Conservation (phyloP, 2,797 vertebrate genomes). For the Brotula barbata region DNA sequence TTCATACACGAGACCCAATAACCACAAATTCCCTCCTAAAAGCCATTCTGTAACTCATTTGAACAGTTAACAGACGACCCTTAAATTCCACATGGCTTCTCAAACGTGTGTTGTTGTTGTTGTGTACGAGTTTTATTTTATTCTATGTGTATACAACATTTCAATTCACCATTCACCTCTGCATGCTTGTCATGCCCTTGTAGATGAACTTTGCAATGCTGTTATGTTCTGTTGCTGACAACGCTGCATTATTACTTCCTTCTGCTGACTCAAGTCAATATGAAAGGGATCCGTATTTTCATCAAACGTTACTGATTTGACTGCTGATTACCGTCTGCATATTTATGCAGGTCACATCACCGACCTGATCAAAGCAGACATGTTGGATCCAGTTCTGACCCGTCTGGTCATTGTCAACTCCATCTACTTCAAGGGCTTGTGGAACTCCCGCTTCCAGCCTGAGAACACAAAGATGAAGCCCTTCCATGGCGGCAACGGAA, state of each 20-base stretch:
- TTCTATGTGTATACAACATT: neutral
- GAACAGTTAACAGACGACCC: no score
- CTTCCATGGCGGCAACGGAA: constrained; percentile 84
- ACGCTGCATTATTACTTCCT: neutral
- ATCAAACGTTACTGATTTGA: constrained; percentile 8
- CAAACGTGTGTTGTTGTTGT: no score
- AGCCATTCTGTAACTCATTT: neutral
- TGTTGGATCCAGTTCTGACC: constrained; percentile 82
- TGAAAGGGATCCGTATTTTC: neutral
- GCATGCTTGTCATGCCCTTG: no score
- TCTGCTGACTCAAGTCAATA: constrained; percentile 5
- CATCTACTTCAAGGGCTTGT: constrained; percentile 94
- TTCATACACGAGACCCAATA: neutral
- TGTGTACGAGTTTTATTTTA: neutral
- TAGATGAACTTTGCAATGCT: no score
- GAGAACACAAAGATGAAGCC: constrained; percentile 91
- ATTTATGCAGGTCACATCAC: constrained; percentile 87
- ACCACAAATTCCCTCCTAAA: neutral
- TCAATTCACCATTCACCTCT: no score
- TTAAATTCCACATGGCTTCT: no score
- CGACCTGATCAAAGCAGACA: constrained; percentile 83
- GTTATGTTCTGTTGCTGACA: neutral
- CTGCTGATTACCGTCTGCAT: constrained; percentile 11
- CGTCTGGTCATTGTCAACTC: constrained; percentile 87
- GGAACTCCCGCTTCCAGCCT: constrained; percentile 91